phyloP scores from a whole-genome alignment of 2,113 vertebrate species.

The Austrofundulus limnaeus region DNA sequence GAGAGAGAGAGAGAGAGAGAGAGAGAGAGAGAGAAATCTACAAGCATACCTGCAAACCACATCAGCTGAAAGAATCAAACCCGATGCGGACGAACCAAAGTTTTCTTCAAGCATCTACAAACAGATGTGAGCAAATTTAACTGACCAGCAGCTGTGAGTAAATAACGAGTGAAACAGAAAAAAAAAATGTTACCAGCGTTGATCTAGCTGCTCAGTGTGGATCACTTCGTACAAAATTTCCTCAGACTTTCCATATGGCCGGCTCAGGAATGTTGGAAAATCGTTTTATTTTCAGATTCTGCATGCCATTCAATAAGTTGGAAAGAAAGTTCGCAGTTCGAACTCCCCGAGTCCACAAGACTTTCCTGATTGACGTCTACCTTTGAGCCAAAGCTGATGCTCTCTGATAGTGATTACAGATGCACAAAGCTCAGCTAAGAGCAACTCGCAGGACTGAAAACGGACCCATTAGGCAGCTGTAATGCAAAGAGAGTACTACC shows the following conservation, averaged over 20 bases:
- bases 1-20: too few species aligned
- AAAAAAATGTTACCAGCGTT: slow-evolving; percentile 46
- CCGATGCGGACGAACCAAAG: too few species aligned
- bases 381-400: slow-evolving; percentile 6
- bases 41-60: too few species aligned
- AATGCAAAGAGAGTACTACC: slow-evolving; percentile 36
- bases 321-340: slow-evolving; percentile 33
- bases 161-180: neutral
- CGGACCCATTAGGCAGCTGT: slow-evolving; percentile 49
- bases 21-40: too few species aligned
- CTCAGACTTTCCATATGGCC: slow-evolving; percentile 55
- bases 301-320: slow-evolving; percentile 40
- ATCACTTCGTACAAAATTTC: slow-evolving; percentile 33
- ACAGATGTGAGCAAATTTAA: too few species aligned
- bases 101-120: too few species aligned
- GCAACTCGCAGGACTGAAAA: slow-evolving; percentile 38
- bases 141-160: too few species aligned
- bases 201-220: slow-evolving; percentile 22
- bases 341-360: slow-evolving; percentile 8
- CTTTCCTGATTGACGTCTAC: slow-evolving; percentile 10
- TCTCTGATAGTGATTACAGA: slow-evolving; percentile 34
- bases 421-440: slow-evolving; percentile 47
- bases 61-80: too few species aligned
- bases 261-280: slow-evolving; percentile 53
- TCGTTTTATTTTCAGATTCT: slow-evolving; percentile 41